Evolutionary conservation across 2,797 vertebrate species (phyloP).

Genomic region (Liasis olivaceus): DNA sequence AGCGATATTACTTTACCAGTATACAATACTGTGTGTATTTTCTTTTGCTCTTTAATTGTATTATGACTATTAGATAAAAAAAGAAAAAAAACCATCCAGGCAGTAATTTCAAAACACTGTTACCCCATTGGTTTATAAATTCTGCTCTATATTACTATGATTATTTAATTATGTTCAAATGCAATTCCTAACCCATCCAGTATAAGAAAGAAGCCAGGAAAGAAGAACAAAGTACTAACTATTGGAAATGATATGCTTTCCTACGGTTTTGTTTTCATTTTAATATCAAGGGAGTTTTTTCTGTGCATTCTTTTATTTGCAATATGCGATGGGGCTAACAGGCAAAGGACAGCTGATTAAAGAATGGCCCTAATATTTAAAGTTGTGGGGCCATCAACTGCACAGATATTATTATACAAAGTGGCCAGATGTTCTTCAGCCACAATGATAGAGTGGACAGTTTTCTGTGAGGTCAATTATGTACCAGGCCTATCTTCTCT

Average conservation of each 20-base stretch:
- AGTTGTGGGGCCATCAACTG: constrained; percentile 61
- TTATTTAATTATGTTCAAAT: constrained; percentile 20
- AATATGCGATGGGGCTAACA: constrained; percentile 42
- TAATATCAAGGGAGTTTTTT: constrained; percentile 45
- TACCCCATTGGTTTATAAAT: background rate
- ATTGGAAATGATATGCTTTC: constrained; percentile 24
- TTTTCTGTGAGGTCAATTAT: constrained; percentile 79
- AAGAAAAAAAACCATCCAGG: background rate
- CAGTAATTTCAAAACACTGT: background rate
- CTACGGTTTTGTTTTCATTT: constrained; percentile 36
- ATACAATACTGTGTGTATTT: constrained; percentile 5
- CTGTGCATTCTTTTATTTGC: constrained; percentile 32
- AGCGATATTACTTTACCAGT: background rate
- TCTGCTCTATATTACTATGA: background rate
- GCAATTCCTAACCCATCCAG: rapidly evolving
- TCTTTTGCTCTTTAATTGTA: background rate
- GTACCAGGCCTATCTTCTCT: constrained; percentile 72
- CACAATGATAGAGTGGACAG: constrained; percentile 67
- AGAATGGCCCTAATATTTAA: constrained; percentile 63
- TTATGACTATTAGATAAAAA: background rate
- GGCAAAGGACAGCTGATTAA: constrained; percentile 58
- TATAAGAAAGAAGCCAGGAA: constrained; percentile 18
- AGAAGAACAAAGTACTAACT: background rate
- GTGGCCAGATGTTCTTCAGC: constrained; percentile 68
- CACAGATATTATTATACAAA: constrained; percentile 60